phyloP scores from a whole-genome alignment of 2,888 invertebrate species.

The Phyllotreta striolata region DNA sequence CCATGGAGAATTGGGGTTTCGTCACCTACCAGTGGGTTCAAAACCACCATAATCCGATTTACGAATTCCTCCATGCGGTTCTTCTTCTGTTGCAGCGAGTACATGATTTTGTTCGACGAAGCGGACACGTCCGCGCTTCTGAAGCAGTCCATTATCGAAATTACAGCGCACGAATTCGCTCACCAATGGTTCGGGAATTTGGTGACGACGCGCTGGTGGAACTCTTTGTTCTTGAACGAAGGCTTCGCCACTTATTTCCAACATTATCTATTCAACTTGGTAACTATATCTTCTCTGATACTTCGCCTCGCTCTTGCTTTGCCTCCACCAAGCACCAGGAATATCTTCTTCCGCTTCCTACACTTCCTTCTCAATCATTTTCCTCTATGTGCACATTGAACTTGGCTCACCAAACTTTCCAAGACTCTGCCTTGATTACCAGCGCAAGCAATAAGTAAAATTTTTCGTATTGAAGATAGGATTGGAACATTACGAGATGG shows the following conservation, averaged over 20 bases:
- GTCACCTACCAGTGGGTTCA: conserved; percentile 80
- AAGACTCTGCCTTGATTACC: no score
- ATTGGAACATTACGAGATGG: conserved; percentile 60
- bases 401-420: no score
- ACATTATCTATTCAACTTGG: conserved; percentile 61
- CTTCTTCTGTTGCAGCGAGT: conserved; percentile 65
- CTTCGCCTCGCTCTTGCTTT: no score
- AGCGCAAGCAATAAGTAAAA: no score
- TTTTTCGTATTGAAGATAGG: conserved; percentile 8
- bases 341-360: no score
- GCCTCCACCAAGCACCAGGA: no score
- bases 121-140: conserved; percentile 40
- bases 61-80: no score
- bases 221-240: conserved; percentile 77
- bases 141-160: conserved; percentile 69
- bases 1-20: conserved; percentile 94
- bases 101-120: conserved; percentile 64
- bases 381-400: no score
- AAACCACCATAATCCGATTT: neutral
- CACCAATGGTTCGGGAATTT: conserved; percentile 87
- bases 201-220: conserved; percentile 80
- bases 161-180: conserved; percentile 78
- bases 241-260: conserved; percentile 79
- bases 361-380: no score
- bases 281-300: conserved; percentile 31